Evolutionary conservation across 1,140 invertebrate species (phyloP), one percentile per base, ranked within the genome.

Genomic region (Reticulitermes speratus): DNA sequence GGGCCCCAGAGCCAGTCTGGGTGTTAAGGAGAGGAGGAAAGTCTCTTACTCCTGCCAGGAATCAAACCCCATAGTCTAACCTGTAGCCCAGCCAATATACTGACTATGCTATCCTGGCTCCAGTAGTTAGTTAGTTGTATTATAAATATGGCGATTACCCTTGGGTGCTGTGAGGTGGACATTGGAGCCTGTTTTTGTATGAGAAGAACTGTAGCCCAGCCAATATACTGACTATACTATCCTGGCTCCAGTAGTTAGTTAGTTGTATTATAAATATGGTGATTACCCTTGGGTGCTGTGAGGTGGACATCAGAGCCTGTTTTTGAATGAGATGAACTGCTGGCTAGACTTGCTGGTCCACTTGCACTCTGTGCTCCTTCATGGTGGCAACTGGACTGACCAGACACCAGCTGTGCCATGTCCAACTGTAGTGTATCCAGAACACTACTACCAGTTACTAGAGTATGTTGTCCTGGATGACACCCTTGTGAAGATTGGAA

Each of bases 391-490:
- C 44, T 30, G 12, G 52, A 45, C 11, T 48, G 44, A 32, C 83
- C 83, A 52, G 30, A 25, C 3, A 84, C 48, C 21, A 84, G 30
- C 25, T 75, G 65, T 75, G 65, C 25, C 65, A 75, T 30, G 45
- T 84, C 84, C 84, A 84, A 45, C 75, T 86, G 75, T 9, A 86
- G 75, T n/a, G 75, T 86, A 55, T 86, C 85, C 48, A 86, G 52
- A 86, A 86, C 81, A 75, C 85, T 52, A 44, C 32, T 86, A n/a
- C 25, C 85, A 69, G 85, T 86, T 21, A 75, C 65, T 14, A 84
- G n/a, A n/a, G 83, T 44, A 5, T 32, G 83, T 30, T 52, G 48
- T 52, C n/a, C 52, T 30, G 30, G 23, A 21, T 48, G 48, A 52
- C 48, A 30, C 6, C 44, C 30, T 32, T 30, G n/a, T 32, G 83